Evolutionary conservation across 2,888 invertebrate species (phyloP), one percentile per base, ranked within the genome.

Genomic region (Brachylomia viminalis): DNA sequence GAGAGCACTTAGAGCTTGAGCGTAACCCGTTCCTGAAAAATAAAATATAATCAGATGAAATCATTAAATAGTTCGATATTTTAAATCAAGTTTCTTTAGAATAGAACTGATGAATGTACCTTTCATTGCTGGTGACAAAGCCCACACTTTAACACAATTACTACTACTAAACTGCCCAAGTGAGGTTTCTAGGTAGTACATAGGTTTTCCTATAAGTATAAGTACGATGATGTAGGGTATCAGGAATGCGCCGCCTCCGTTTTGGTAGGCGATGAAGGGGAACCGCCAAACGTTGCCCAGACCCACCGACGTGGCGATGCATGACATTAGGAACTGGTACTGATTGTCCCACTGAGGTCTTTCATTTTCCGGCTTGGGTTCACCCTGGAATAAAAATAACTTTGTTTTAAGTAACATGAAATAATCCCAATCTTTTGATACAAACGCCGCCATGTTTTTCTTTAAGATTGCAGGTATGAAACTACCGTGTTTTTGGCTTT

Each of bases 101-200:
- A 68, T 49, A 64, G 45, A 38, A 70, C 6, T 71, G 56, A 33
- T 59, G 6, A 47, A 45, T 27, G 7, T 85, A 98, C 98, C 98
- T 97, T 98, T 98, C 94, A 98, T 97, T 0, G 98, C 97, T 3
- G 99, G 98, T 56, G 97, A 95, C 17, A 97, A 88, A 5, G 96
- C 94, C 97, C 97, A 97, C 65, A 98, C 97, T 92, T 98, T 98
- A 2, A 98, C 98, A 62, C 98, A 98, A 75, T 98, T 98, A 89
- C 97, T 97, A 86, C 98, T 98, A 72, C 98, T 97, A 91, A 98
- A 99, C 93, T 99, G 99, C 8, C 99, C 99, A 13, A 99, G 94
- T 1, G 98, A 97, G 93, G 98, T 98, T 95, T 99, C 99, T 91
- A 99, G 94, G 89, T 98, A 98, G 91, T 98, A 98, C 95, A 99